Evolutionary conservation across 2,797 vertebrate species (phyloP).

Genomic region (Eleutherodactylus coqui): DNA sequence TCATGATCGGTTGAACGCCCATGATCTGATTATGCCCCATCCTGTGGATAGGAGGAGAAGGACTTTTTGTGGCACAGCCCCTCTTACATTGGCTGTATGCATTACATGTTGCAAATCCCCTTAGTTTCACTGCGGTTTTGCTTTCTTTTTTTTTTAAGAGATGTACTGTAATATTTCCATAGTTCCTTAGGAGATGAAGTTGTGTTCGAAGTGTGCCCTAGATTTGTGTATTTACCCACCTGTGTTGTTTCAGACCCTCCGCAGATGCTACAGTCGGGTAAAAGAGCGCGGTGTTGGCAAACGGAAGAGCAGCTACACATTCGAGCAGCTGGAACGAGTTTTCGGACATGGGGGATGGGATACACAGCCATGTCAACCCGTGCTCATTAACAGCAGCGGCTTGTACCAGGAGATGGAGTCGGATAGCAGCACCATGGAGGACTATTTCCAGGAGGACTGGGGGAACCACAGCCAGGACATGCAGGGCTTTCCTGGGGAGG

Average conservation of each 20-base stretch:
- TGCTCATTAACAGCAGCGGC: slow-evolving; percentile 98
- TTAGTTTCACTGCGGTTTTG: no score
- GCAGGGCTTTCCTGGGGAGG: slow-evolving; percentile 92
- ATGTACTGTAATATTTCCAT: no score
- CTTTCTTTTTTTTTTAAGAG: no score
- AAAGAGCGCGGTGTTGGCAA: slow-evolving; percentile 98
- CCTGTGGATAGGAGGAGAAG: no score
- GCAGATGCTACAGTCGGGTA: slow-evolving; percentile 97
- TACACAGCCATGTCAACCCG: slow-evolving; percentile 94
- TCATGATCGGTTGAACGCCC: no score
- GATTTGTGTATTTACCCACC: background rate
- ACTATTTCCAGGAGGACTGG: slow-evolving; percentile 98
- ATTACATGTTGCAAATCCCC: no score
- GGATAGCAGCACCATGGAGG: slow-evolving; percentile 95
- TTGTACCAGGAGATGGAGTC: slow-evolving; percentile 99
- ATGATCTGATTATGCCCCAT: no score
- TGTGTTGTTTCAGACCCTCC: slow-evolving; percentile 83
- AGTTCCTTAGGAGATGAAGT: no score
- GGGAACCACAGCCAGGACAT: slow-evolving; percentile 93
- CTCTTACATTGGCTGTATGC: no score
- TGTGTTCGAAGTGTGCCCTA: no score
- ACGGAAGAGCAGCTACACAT: slow-evolving; percentile 98
- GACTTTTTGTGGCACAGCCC: no score
- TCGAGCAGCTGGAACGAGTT: slow-evolving; percentile 98
- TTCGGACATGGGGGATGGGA: slow-evolving; percentile 99